Evolutionary conservation across 2,113 vertebrate species (phyloP).

Genomic region (Ptychochromis oligacanthus): DNA sequence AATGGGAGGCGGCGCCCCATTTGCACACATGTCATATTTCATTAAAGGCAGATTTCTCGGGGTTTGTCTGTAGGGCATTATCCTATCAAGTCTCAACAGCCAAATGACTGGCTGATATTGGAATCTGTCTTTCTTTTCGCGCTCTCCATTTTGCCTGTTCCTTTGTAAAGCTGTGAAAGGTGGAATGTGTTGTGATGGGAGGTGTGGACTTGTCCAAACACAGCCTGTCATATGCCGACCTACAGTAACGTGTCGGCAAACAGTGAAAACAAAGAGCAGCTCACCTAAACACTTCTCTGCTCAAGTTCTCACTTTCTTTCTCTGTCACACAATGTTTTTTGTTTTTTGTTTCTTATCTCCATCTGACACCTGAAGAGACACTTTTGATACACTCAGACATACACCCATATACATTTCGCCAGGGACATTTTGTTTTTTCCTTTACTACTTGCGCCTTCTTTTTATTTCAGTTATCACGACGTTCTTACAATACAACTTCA

Average conservation of each 20-base stretch:
- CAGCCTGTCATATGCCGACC: conserved; percentile 53
- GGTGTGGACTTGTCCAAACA: conserved; percentile 71
- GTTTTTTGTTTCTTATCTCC: rapidly evolving
- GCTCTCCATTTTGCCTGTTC: conserved; percentile 34
- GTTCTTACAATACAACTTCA: neutral
- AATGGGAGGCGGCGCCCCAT: conserved; percentile 95
- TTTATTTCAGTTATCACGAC: neutral
- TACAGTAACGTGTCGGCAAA: conserved; percentile 52
- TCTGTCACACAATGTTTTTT: conserved; percentile 5
- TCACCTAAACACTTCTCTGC: conserved; percentile 41
- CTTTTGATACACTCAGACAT: neutral
- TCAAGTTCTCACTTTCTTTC: neutral
- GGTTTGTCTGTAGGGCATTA: conserved; percentile 89
- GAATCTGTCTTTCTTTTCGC: conserved; percentile 69
- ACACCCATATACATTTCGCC: neutral
- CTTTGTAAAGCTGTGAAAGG: conserved; percentile 65
- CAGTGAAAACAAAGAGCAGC: conserved; percentile 51
- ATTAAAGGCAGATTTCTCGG: conserved; percentile 95
- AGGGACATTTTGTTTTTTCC: neutral
- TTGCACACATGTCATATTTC: conserved; percentile 99
- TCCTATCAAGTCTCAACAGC: conserved; percentile 94
- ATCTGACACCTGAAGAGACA: neutral
- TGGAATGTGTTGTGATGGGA: conserved; percentile 75
- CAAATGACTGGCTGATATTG: conserved; percentile 92
- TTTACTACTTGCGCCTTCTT: neutral